These are phyloP conservation scores for Hypolimnas misippus DNA, from an alignment of 2,888 invertebrate species.

Conservation along the genomic window DNA sequence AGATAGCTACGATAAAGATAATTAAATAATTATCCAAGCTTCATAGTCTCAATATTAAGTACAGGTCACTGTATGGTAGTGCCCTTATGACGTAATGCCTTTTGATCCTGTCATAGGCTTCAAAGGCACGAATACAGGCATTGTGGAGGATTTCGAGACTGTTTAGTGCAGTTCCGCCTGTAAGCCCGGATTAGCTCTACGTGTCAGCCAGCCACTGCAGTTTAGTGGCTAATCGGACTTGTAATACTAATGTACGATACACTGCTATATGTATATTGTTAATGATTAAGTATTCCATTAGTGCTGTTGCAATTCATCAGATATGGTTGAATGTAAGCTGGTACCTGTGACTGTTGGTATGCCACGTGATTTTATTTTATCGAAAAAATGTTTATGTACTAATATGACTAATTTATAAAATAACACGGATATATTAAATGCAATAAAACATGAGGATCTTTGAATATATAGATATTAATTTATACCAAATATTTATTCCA, in stretches of 20 bases:
- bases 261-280: slow-evolving; percentile 31
- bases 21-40: background rate
- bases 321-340: background rate
- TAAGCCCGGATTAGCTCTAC: slow-evolving; percentile 70
- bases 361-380: background rate
- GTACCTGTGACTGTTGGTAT: background rate
- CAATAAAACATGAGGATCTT: too few relatives aligned
- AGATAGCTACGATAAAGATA: background rate
- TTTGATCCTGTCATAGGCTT: slow-evolving; percentile 79
- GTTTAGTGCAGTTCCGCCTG: slow-evolving; percentile 66
- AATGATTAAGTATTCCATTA: slow-evolving; percentile 25
- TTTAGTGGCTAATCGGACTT: slow-evolving; percentile 67
- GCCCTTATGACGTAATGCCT: slow-evolving; percentile 54
- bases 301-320: slow-evolving; percentile 1
- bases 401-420: too few relatives aligned
- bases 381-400: background rate
- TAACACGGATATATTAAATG: too few relatives aligned
- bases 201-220: slow-evolving; percentile 72
- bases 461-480: too few relatives aligned
- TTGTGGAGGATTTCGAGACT: slow-evolving; percentile 65
- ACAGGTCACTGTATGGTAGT: slow-evolving; percentile 31
- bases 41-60: slow-evolving; percentile 14
- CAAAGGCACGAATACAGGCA: slow-evolving; percentile 75
- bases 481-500: too few relatives aligned
- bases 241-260: slow-evolving; percentile 55